Evolutionary conservation across 2,888 invertebrate genomes (phyloP).

Genomic region (Lordiphosa fenestrarum): DNA sequence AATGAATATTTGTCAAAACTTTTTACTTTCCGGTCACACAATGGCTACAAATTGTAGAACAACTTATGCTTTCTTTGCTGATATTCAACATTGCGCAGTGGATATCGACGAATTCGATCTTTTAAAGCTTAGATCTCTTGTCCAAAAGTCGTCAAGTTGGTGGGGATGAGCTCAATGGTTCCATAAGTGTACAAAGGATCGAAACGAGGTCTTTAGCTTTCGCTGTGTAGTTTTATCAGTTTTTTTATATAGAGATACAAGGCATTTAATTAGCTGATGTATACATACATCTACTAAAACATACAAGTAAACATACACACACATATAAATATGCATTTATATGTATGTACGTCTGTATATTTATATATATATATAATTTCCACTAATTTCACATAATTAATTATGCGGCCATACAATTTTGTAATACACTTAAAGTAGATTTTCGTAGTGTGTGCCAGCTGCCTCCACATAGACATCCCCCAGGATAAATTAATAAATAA

Average conservation of each 20-base stretch:
- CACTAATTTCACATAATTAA: constrained; percentile 43
- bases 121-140: too few relatives aligned
- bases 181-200: too few relatives aligned
- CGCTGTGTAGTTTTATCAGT: too few relatives aligned
- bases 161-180: too few relatives aligned
- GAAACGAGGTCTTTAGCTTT: too few relatives aligned
- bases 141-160: too few relatives aligned
- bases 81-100: too few relatives aligned
- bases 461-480: background rate
- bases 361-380: constrained; percentile 34
- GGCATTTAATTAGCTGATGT: constrained; percentile 31
- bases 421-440: constrained; percentile 6
- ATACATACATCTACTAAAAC: constrained; percentile 12
- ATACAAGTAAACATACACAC: constrained; percentile 16
- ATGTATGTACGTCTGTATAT: constrained; percentile 12
- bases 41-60: too few relatives aligned
- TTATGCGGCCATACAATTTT: constrained; percentile 18
- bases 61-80: too few relatives aligned
- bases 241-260: constrained; percentile 14
- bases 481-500: constrained; percentile 27
- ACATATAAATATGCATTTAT: constrained; percentile 26
- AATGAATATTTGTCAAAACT: too few relatives aligned
- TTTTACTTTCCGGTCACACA: too few relatives aligned
- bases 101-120: too few relatives aligned
- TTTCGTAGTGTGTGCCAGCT: constrained; percentile 13